Evolutionary conservation across 2,888 invertebrate species (phyloP), one percentile per base, ranked within the genome.

Genomic region (Drosophila pullipes): DNA sequence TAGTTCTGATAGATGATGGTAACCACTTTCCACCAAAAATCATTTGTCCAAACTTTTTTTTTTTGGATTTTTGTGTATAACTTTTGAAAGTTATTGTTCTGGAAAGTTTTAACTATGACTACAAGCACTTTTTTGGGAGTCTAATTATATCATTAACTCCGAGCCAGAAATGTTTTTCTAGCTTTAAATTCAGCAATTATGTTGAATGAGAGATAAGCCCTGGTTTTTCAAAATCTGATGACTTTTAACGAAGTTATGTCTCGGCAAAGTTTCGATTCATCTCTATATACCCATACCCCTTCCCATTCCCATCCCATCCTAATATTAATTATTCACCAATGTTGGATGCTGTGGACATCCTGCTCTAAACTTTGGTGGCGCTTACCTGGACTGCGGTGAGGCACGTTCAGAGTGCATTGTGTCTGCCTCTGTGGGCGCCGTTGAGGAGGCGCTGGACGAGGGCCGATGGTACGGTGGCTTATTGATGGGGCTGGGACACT

Each of bases 401-500:
- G 93, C 92, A 67, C 93, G 89, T 68, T 93, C 93, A 33, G 93
- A 93, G 89, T 93, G 93, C 93, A 94, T 92, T 76, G 94, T 93
- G 67, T 94, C 94, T 66, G 94, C 93, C 85, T 94, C 94, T 78
- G 93, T 93, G 70, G 94, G 93, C 60, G 94, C 94, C 53, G 93
- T 93, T 67, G 94, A 93, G 37, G 93, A 93, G 76, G 93, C 93
- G 84, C 94, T 94, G 76, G 93, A 93, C 69, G 93, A 92, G 62
- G 94, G 94, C 60, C 94, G 92, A 80, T 93, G 93, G 55, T 92
- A 92, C 71, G 92, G 89, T 58, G 92, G 90, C 89, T 93, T 94
- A 60, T 91, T 93, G 47, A 94, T 94, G 47, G 94, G 94, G 71
- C 94, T 94, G 54, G 94, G 94, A 79, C 94, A 93, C 68, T 93